Percentiles rank a stretch among this genome's conserved stretches.
These are phyloP conservation scores for Saimiri boliviensis DNA, from an alignment of 2,113 vertebrate species.

Conservation along the genomic window DNA sequence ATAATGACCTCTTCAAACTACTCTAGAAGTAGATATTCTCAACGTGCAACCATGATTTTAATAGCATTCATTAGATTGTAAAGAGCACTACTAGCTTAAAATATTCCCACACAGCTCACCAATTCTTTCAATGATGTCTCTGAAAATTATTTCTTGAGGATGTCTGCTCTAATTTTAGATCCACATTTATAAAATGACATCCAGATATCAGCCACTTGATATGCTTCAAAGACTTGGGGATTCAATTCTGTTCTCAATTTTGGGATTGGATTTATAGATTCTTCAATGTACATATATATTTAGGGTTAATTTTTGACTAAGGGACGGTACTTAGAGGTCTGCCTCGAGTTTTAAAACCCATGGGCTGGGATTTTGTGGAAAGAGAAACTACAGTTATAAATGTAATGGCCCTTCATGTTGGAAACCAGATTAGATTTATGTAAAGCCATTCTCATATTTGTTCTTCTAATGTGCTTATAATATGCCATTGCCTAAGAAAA, in stretches of 20 bases:
- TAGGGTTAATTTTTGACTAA: background rate
- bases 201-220: background rate
- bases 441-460: background rate
- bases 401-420: background rate
- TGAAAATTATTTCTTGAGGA: constrained; percentile 30
- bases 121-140: background rate
- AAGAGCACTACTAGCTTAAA: background rate
- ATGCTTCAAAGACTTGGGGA: background rate
- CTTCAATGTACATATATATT: background rate
- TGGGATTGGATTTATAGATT: background rate
- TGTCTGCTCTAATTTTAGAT: background rate
- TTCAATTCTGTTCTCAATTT: background rate
- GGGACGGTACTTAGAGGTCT: background rate
- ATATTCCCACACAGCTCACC: background rate
- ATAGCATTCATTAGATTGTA: background rate
- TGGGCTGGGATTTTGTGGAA: background rate
- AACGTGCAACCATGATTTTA: background rate
- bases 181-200: background rate
- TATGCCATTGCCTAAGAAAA: constrained; percentile 31
- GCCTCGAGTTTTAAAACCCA: background rate
- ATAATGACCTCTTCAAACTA: background rate
- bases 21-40: background rate
- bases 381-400: background rate
- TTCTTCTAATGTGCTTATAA: constrained; percentile 45
- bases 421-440: constrained; percentile 23